These are phyloP conservation scores for Atractosteus spatula DNA, from an alignment of 2,113 vertebrate genomes.

Conservation along the genomic window DNA sequence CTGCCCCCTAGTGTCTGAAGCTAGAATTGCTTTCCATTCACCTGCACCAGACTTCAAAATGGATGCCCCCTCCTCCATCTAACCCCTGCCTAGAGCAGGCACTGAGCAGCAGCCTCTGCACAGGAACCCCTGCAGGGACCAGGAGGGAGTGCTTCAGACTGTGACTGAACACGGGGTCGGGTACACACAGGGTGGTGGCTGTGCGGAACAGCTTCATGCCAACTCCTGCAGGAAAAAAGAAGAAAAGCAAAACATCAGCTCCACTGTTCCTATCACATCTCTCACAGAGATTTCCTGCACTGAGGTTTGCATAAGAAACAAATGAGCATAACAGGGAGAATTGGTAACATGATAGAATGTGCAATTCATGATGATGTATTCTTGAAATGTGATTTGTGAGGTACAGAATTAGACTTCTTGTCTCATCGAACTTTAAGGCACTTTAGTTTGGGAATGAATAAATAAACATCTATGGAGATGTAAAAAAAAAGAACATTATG, in stretches of 20 bases:
- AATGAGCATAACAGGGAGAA: background rate
- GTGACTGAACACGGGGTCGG: slow-evolving; percentile 83
- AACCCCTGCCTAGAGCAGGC: slow-evolving; percentile 67
- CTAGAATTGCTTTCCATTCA: slow-evolving; percentile 42
- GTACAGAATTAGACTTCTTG: too few species aligned
- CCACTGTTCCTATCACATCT: background rate
- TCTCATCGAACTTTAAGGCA: too few species aligned
- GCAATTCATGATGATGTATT: too few species aligned
- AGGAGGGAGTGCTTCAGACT: slow-evolving; percentile 78
- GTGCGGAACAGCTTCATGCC: slow-evolving; percentile 77
- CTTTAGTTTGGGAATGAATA: too few species aligned
- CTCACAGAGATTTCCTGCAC: background rate
- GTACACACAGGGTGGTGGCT: slow-evolving; percentile 80
- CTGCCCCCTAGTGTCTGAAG: background rate
- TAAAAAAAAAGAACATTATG: too few species aligned
- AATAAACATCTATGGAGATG: too few species aligned
- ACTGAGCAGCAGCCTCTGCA: slow-evolving; percentile 82
- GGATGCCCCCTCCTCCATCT: slow-evolving; percentile 72
- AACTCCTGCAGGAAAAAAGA: slow-evolving; percentile 60
- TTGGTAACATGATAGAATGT: too few species aligned
- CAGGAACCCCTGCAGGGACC: slow-evolving; percentile 74
- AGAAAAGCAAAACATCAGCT: background rate
- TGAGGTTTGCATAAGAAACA: background rate
- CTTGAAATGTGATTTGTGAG: too few species aligned
- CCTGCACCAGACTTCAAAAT: slow-evolving; percentile 98